Base-by-base conservation (phyloP, 2,888 invertebrate species). In the Noctua janthe region DNA sequence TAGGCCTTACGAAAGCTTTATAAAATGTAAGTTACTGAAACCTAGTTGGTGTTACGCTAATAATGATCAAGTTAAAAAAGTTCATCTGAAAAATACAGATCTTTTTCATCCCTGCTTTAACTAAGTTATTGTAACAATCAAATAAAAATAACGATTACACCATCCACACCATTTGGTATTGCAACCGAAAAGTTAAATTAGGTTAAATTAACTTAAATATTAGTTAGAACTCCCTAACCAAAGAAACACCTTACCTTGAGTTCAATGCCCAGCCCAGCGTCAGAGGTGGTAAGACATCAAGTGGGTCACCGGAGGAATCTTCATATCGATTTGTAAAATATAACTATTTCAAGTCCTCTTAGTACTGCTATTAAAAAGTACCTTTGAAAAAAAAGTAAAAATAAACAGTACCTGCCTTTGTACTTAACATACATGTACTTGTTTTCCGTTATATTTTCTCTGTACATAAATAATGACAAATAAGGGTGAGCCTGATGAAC, bases 221-320 rank as follows among this genome's bases (percentile, higher is more conserved):
- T 73, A 64, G 59, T 43, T 43, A 7, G 43, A 43, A 43, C 64
- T 70, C 72, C 85, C 81, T 86, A 76, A 86, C 39, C 39, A 39
- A 39, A 39, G 39, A 39, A 39, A 39, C 39, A 39, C 5, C 39
- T 39, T 35, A 78, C 86, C 76, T 56, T 15, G 35, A 35, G 70
- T 74, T 71, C 74, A 69, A 66, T 83, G 74, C 43, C 51, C 66
- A 71, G 66, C 15, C 71, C 66, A 11, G 47, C 54, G 62, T 62
- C 49, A 13, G 54, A 20, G 67, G 39, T 54, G 59, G n/a, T 20
- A 69, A 20, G 1, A 49, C 49, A 29, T 71, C 72, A 75, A 78
- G 7, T 86, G 72, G 77, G 82, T 82, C 76, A 62, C 56, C 39
- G 49, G n/a, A 35, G 56, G 64, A 66, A 80, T 54, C 47, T 62